Evolutionary conservation across 2,888 invertebrate genomes (phyloP), one percentile per base, ranked within the genome.

Genomic region (Charanyca ferruginea): DNA sequence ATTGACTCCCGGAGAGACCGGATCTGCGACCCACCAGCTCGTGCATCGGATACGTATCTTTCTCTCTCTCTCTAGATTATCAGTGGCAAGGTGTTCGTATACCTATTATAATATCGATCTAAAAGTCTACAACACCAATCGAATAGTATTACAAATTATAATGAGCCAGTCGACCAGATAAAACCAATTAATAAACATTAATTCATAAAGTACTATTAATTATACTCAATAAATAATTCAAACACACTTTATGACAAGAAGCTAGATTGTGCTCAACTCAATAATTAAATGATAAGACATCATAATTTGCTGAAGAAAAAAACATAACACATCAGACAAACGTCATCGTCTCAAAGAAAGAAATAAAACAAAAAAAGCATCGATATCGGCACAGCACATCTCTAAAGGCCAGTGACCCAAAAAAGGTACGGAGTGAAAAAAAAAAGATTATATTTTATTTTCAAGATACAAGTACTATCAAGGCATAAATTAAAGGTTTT

Each of bases 401-500:
- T 91, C 93, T 93, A 83, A 86, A 87, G 94, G 94, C 85, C 94
- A 92, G 84, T 93, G 94, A 94, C 93, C 94, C 88, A 91, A 92
- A 94, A 93, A 90, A 91, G 87, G 90, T 85, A 84, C 78, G 75
- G 82, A 87, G 85, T 85, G 81, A 87, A 91, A 92, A 92, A 90
- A 28, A 91, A 90, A 87, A 82, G 64, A 72, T 85, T 88, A 93
- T 93, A 94, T 92, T 94, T 94, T 94, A 94, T 94, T 94, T 94
- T 93, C 91, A 87, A 95, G 93, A 94, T 94, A 91, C 92, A 91
- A 92, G 92, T 91, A 94, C 93, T 95, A 95, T 94, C 93, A 92
- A 91, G 93, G 94, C 93, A 95, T 95, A 95, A 95, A 95, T 95
- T 94, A 95, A 93, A 93, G 93, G 91, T 89, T 94, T 93, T 93